Conservation (phyloP, 2,888 invertebrate species). For the Drosophila quinaria region DNA sequence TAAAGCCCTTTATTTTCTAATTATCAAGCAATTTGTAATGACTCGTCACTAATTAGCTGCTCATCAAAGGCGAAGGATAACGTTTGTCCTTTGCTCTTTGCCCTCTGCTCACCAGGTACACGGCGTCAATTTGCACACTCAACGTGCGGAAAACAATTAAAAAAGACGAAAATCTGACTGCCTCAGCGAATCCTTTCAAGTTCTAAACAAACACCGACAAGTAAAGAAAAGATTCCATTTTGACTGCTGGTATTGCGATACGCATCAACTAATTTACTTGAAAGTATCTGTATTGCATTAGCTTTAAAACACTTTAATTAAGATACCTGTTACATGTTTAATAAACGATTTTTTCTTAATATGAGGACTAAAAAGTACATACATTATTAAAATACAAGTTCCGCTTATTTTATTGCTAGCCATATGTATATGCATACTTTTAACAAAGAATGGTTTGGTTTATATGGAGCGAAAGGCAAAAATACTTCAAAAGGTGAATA, state of each 20-base stretch:
- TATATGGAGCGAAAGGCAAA: too few species aligned
- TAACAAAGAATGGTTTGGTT: too few species aligned
- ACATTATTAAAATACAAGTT: neutral
- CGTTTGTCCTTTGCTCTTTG: slow-evolving; percentile 43
- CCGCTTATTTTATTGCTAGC: too few species aligned
- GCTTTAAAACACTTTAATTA: neutral
- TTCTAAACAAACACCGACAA: neutral
- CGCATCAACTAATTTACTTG: neutral
- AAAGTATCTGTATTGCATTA: neutral
- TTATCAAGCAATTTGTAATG: slow-evolving; percentile 54
- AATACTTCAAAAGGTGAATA: too few species aligned
- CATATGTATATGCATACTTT: too few species aligned
- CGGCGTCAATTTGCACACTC: slow-evolving; percentile 54
- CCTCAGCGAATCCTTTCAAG: slow-evolving; percentile 1
- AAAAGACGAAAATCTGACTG: slow-evolving; percentile 15
- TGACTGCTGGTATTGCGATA: neutral
- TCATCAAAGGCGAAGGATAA: slow-evolving; percentile 57
- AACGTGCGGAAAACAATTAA: slow-evolving; percentile 59
- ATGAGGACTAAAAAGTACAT: neutral
- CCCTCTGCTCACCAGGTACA: slow-evolving; percentile 19
- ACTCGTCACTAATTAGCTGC: slow-evolving; percentile 64
- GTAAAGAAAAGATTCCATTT: neutral
- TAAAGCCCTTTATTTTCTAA: slow-evolving; percentile 33
- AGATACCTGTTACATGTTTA: neutral
- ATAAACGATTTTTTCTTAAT: too few species aligned